Evolutionary conservation across 1,140 invertebrate genomes (phyloP), one percentile per base, ranked within the genome.

Genomic region (Drosophila bifasciata): DNA sequence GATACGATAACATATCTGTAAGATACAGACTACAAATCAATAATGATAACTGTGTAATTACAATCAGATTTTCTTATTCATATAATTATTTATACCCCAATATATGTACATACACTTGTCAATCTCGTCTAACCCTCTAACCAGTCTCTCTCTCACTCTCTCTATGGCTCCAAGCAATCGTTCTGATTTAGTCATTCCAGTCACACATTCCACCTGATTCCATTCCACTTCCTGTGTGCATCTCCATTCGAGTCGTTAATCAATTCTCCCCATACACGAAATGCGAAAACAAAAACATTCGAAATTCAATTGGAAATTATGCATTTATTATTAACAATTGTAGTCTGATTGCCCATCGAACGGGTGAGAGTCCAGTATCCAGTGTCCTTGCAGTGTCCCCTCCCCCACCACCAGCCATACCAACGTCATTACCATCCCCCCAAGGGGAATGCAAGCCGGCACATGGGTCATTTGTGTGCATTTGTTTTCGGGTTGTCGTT

Each of bases 251-350:
- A 70, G 56, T 79, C 79, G 64, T 84, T 81, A 85, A 85, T 86
- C 81, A 85, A 86, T 75, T 64, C 70, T 59, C 64, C 49, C 16
- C 45, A 49, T 13, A 5, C 58, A 40, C 74, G 52, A 64, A 55
- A 44, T 59, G 48, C 59, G 68, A 41, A 79, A 76, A 75, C 83
- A 73, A 85, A 86, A 86, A 88, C 81, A 88, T 81, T 81, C 61
- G 32, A 74, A 86, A 88, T 88, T 59, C 83, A 86, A 86, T 86
- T 81, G 83, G 60, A 81, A 86, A 86, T 86, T 86, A 86, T 86
- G 81, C 81, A 86, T 86, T 86, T 86, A 86, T 88, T 86, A 86
- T 86, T 86, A 88, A 88, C 81, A 86, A 86, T 86, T 85, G 81
- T 86, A 76, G 74, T 70, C 81, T 85, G 81, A 85, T 85, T 85